These are phyloP conservation scores for Anoplius nigerrimus DNA, from an alignment of 2,888 invertebrate species.

Conservation along the genomic window DNA sequence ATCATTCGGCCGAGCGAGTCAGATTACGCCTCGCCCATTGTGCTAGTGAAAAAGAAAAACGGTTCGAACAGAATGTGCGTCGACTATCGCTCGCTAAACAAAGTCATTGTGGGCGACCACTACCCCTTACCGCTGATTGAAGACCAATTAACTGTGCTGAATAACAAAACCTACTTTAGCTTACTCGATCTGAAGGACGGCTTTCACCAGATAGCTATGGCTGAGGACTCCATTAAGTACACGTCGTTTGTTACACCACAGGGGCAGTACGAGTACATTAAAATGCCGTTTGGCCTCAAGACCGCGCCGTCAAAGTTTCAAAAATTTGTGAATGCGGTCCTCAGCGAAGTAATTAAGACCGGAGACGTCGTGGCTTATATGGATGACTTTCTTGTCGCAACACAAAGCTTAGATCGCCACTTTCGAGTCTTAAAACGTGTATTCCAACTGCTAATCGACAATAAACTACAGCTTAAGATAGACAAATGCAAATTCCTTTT, in stretches of 20 bases:
- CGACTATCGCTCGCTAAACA: not conserved
- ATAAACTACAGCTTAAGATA: no score
- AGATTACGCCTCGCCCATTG: not conserved
- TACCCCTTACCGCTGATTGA: not conserved
- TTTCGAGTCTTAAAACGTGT: not conserved
- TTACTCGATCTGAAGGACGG: not conserved
- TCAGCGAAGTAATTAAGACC: not conserved
- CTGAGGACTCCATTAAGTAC: not conserved
- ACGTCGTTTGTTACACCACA: conserved; percentile 4
- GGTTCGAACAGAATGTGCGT: not conserved
- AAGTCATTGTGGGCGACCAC: not conserved
- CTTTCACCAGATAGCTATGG: not conserved
- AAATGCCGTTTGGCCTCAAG: conserved; percentile 53
- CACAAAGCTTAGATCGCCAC: not conserved
- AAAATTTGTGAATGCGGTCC: no score
- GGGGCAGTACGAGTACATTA: not conserved
- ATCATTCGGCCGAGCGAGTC: not conserved
- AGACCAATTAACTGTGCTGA: not conserved
- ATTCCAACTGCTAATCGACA: no score
- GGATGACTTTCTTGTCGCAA: not conserved
- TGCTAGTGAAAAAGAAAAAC: not conserved
- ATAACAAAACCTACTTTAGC: not conserved
- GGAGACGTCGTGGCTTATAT: not conserved
- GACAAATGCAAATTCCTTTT: no score
- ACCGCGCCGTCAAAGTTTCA: conserved; percentile 41